phyloP scores from a whole-genome alignment of 2,113 vertebrate species.

The Arenaria interpres region DNA sequence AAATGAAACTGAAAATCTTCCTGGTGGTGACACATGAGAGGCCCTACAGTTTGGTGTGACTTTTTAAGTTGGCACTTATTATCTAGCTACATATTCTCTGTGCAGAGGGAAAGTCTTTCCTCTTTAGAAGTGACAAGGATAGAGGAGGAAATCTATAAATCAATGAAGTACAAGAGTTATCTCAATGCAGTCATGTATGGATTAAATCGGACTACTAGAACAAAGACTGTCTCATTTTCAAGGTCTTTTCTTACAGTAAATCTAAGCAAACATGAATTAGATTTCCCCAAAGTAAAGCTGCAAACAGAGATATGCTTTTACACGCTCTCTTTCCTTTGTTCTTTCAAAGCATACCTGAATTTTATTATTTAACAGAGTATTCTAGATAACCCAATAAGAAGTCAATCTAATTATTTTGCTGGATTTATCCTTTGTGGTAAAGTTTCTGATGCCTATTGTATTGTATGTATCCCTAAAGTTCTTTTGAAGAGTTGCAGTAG shows the following conservation, averaged over 20 bases:
- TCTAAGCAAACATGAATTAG: conserved; percentile 37
- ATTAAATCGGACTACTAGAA: conserved; percentile 27
- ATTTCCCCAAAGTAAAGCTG: conserved; percentile 14
- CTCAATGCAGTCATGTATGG: conserved; percentile 8
- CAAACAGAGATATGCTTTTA: conserved; percentile 19
- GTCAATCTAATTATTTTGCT: not conserved
- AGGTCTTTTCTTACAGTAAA: conserved; percentile 22
- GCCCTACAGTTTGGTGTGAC: not conserved
- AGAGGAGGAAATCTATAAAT: conserved; percentile 5
- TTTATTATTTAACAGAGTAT: conserved; percentile 1
- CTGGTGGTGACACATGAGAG: not conserved
- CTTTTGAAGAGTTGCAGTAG: not conserved
- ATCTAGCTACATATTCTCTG: not conserved
- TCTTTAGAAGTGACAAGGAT: not conserved
- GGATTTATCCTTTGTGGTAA: not conserved
- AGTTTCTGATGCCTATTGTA: not conserved
- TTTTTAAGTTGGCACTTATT: not conserved
- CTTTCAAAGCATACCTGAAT: conserved; percentile 4
- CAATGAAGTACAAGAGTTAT: not conserved
- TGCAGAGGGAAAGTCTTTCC: not conserved
- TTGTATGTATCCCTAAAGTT: not conserved
- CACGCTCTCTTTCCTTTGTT: not conserved
- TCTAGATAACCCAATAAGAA: not conserved
- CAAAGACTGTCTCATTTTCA: conserved; percentile 26
- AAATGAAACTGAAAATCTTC: not conserved